Conservation (phyloP, 2,113 vertebrate genomes). For the Glaucidium brasilianum region DNA sequence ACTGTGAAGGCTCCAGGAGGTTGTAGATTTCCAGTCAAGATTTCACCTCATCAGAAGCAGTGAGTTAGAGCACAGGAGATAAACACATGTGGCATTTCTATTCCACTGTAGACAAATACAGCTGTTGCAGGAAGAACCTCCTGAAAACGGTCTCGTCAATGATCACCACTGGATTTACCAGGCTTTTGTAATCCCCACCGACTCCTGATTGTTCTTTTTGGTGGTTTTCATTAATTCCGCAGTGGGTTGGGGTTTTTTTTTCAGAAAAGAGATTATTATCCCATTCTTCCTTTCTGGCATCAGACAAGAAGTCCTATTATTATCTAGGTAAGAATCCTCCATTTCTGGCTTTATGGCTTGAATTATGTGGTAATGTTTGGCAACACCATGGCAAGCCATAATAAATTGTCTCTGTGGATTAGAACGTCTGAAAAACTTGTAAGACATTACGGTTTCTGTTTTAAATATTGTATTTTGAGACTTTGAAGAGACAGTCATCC, state of each 20-base stretch:
- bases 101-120: not conserved
- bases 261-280: not conserved
- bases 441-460: not conserved
- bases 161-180: not conserved
- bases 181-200: not conserved
- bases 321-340: not conserved
- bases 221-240: not conserved
- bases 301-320: not conserved
- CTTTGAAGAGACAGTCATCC: not conserved
- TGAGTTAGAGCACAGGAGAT: not conserved
- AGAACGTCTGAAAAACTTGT: not conserved
- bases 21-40: not conserved
- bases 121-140: not conserved
- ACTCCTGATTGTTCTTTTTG: not conserved
- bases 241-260: not conserved
- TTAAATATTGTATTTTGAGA: not conserved
- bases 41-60: not conserved
- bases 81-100: not conserved
- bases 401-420: not conserved
- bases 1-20: not conserved
- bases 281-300: not conserved
- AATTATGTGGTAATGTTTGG: not conserved
- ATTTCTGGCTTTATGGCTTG: not conserved
- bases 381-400: not conserved
- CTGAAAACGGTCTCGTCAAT: not conserved